These are phyloP conservation scores for Hylyphantes graminicola DNA, from an alignment of 1,140 invertebrate species.

Conservation along the genomic window DNA sequence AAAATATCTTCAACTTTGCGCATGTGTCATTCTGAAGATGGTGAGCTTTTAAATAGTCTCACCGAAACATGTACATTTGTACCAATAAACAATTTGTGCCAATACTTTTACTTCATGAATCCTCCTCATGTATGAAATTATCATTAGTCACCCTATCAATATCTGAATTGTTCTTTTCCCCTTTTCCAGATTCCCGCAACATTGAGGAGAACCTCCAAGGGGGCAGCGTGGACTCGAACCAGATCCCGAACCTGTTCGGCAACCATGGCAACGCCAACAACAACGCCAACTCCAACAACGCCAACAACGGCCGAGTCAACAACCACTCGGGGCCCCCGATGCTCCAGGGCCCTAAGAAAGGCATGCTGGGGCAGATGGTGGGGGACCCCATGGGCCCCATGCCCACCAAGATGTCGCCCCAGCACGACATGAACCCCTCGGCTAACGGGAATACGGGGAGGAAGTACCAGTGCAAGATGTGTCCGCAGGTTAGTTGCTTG, in stretches of 20 bases:
- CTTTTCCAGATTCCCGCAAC: slow-evolving; percentile 48
- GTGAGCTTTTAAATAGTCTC: no score
- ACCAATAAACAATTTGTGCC: no score
- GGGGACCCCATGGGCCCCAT: slow-evolving; percentile 45
- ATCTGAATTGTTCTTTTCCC: not conserved
- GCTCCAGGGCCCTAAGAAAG: slow-evolving; percentile 52
- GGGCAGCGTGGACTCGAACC: slow-evolving; percentile 48
- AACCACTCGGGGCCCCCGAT: slow-evolving; percentile 33
- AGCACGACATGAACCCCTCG: slow-evolving; percentile 58
- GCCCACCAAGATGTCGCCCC: slow-evolving; percentile 59
- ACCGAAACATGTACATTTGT: no score
- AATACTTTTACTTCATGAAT: no score
- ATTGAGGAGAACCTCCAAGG: slow-evolving; percentile 53
- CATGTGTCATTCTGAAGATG: no score
- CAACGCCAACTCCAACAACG: slow-evolving; percentile 19
- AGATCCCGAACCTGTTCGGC: slow-evolving; percentile 51
- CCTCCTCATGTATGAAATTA: no score
- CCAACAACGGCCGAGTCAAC: slow-evolving; percentile 31
- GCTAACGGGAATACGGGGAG: slow-evolving; percentile 62
- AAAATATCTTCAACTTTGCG: no score
- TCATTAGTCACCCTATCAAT: no score
- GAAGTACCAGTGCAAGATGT: slow-evolving; percentile 99
- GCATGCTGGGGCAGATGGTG: slow-evolving; percentile 46
- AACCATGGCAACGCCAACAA: slow-evolving; percentile 43
- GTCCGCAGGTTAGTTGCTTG: slow-evolving; percentile 93